A percentile compares a stretch with the other conserved stretches of the same genome.
These are phyloP conservation scores for Eudorcas thomsonii DNA, from an alignment of 2,113 vertebrate species.

Conservation along the genomic window DNA sequence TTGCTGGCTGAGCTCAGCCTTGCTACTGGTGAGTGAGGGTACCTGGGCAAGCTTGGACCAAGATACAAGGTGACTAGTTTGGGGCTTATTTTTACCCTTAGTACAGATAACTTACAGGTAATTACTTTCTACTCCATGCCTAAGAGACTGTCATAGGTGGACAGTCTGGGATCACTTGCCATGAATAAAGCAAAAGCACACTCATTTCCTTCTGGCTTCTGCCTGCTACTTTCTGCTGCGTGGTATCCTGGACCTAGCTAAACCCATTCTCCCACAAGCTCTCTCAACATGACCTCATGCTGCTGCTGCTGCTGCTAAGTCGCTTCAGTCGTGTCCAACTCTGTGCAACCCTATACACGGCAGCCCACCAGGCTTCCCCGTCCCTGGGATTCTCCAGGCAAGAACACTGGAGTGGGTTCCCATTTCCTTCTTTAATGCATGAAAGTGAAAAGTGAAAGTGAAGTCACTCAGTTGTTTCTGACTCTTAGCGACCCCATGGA, in stretches of 20 bases:
- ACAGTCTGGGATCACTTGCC: neutral
- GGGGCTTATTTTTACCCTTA: constrained; percentile 11
- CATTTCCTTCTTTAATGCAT: too few species aligned
- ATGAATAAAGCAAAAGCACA: neutral
- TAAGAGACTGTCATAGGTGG: neutral
- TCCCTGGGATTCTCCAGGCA: too few species aligned
- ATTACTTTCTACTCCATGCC: neutral
- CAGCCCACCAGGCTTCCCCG: too few species aligned
- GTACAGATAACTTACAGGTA: neutral
- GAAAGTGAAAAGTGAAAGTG: too few species aligned
- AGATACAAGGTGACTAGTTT: neutral
- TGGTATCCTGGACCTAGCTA: neutral
- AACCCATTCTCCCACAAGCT: neutral
- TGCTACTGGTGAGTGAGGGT: constrained; percentile 57
- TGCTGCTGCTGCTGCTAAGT: too few species aligned
- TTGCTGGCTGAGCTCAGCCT: constrained; percentile 12
- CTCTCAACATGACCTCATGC: neutral
- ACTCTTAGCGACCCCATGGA: too few species aligned
- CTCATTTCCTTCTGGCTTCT: constrained; percentile 21
- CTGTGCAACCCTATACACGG: too few species aligned
- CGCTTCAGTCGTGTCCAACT: too few species aligned
- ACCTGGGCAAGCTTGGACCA: neutral
- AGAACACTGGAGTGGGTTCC: too few species aligned
- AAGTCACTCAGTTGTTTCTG: too few species aligned
- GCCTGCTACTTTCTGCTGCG: neutral